These are phyloP conservation scores for Babyrousa celebensis DNA, from an alignment of 2,797 vertebrate genomes.

Conservation along the genomic window DNA sequence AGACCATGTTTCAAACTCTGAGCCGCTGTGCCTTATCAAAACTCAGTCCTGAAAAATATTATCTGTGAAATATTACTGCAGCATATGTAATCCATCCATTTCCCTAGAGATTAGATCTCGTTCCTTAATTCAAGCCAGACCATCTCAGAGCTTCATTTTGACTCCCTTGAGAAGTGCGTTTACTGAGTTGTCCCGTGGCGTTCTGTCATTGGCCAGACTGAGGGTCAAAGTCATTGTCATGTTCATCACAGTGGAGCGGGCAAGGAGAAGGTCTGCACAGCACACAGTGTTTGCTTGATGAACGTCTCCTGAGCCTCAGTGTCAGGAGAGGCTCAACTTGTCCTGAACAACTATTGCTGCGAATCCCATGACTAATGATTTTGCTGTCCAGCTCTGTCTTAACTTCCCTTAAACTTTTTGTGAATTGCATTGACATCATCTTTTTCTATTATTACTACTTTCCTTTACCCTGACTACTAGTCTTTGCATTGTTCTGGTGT, in stretches of 20 bases:
- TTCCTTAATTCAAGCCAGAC: neutral
- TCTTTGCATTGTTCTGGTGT: neutral
- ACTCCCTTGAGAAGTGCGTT: neutral
- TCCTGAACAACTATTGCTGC: neutral
- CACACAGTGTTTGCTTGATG: neutral
- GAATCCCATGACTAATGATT: neutral
- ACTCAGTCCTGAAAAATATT: neutral
- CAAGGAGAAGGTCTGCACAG: neutral
- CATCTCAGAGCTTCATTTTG: neutral
- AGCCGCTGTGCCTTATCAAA: neutral
- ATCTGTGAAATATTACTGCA: neutral
- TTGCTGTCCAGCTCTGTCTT: neutral
- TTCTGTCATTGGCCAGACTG: neutral
- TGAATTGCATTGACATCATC: neutral
- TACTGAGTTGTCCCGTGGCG: neutral
- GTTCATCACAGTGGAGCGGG: neutral
- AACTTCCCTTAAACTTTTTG: neutral
- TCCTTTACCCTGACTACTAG: neutral
- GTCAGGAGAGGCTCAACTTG: neutral
- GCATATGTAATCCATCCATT: neutral
- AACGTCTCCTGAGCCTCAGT: neutral
- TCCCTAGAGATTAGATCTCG: neutral
- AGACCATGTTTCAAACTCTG: neutral
- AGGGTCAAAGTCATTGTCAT: neutral
- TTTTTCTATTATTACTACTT: neutral